Conservation (phyloP, 2,888 invertebrate species). For the Dryocosmus kuriphilus region DNA sequence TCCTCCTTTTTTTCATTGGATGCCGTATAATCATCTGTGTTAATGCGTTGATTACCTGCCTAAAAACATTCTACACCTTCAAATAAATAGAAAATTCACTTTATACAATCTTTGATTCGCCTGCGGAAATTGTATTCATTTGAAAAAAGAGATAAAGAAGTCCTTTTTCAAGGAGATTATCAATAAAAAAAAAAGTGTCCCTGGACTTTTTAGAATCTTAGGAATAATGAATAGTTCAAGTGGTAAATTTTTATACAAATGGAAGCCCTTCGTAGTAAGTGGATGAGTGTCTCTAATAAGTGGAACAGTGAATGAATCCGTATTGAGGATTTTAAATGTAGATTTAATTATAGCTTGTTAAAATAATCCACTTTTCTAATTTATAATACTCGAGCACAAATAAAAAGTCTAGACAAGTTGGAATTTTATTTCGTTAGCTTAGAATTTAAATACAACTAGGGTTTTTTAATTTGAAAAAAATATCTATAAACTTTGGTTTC, state of each 20-base stretch:
- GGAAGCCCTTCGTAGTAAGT: slow-evolving; percentile 17
- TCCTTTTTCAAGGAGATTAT: not conserved
- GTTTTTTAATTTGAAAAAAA: not conserved
- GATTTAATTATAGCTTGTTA: not conserved
- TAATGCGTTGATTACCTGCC: not conserved
- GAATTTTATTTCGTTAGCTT: too few relatives aligned
- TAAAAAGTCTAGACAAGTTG: not conserved
- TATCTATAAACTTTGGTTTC: not conserved
- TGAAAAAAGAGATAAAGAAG: not conserved
- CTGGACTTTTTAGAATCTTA: not conserved
- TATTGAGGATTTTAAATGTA: not conserved
- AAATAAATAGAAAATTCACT: not conserved
- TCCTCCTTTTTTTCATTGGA: slow-evolving; percentile 20
- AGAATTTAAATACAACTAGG: not conserved
- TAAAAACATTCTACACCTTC: not conserved
- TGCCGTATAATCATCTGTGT: slow-evolving; percentile 5
- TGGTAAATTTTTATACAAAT: not conserved
- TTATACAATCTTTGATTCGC: not conserved
- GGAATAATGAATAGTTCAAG: not conserved
- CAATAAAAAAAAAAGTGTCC: not conserved
- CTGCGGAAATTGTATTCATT: too few relatives aligned
- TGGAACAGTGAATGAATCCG: not conserved
- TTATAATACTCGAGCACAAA: not conserved
- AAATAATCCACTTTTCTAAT: not conserved
- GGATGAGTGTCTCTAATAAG: slow-evolving; percentile 20